These are phyloP conservation scores for Argya squamiceps DNA, from an alignment of 2,797 vertebrate genomes.

Conservation along the genomic window DNA sequence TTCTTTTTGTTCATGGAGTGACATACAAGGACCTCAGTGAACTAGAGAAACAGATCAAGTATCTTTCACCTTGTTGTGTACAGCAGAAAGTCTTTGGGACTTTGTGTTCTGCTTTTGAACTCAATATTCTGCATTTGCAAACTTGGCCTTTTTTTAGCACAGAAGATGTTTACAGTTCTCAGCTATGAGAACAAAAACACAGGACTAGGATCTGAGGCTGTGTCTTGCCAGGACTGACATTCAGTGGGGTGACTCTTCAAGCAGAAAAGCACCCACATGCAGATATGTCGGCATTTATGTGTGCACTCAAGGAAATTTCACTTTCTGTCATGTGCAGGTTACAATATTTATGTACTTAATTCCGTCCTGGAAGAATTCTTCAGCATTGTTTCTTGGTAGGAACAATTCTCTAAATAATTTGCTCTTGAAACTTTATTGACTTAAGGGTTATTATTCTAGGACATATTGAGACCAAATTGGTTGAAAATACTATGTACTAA, in stretches of 20 bases:
- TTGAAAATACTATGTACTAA: background rate
- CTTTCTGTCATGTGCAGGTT: background rate
- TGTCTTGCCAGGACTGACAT: background rate
- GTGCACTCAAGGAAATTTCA: background rate
- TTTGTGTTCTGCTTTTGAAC: background rate
- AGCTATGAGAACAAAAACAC: background rate
- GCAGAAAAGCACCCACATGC: background rate
- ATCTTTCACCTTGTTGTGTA: background rate
- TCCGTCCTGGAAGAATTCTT: background rate
- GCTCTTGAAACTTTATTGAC: background rate
- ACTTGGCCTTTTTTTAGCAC: background rate
- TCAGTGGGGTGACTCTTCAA: background rate
- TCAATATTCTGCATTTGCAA: background rate
- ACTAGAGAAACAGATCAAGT: background rate
- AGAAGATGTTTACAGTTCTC: background rate
- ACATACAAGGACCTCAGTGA: background rate
- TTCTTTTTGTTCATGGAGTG: background rate
- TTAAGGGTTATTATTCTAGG: background rate
- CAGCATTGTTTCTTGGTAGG: background rate
- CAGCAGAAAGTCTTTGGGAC: background rate
- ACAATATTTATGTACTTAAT: background rate
- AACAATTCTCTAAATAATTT: background rate
- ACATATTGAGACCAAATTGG: background rate
- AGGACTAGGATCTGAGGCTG: background rate
- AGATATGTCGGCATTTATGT: accelerated